Base-by-base conservation (phyloP, 1,140 invertebrate species). In the Temnothorax longispinosus region DNA sequence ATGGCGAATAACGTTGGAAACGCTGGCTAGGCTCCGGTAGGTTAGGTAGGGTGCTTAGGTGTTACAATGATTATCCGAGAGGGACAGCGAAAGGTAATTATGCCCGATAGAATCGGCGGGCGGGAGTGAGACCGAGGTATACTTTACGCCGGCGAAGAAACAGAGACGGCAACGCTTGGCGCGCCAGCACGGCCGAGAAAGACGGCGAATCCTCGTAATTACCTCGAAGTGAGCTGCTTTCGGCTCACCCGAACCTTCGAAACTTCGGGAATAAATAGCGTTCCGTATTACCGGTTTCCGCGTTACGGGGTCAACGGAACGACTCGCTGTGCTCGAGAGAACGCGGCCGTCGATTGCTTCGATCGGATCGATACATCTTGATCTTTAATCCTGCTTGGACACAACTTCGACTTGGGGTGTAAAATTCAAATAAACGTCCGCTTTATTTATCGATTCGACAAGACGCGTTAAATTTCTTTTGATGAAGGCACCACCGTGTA, bases 21-120 rank as follows among this genome's bases (percentile, higher is more conserved):
- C 91, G 93, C 91, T 92, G 92, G 94, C 93, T 92, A 94, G 93
- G 93, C 89, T 90, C 89, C 86, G 91, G 91, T 93, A 94, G 94
- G 94, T 94, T 94, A 93, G 94, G 93, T 94, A 93, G 94, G 93
- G 94, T 94, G 94, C 94, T 95, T 95, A 94, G 95, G 94, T 95
- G 94, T 95, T 95, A 95, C 94, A 95, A 95, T 95, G 95, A 95
- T 95, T 95, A 95, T 95, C 92, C 93, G 94, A 95, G 94, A 95
- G 94, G 94, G 95, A 95, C 94, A 95, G 94, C 94, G 89, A 93
- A 93, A 94, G 94, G 94, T 95, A 95, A 94, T 95, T 95, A 95
- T 94, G 93, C 94, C 87, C 92, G 94, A 95, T 95, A 94, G 93
- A 94, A 95, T 94, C 92, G 91, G 92, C 87, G 91, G 67, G 93